Percentiles rank a stretch among this genome's conserved stretches.
Conservation (phyloP, 2,113 vertebrate genomes). For the Rhipidura dahli region DNA sequence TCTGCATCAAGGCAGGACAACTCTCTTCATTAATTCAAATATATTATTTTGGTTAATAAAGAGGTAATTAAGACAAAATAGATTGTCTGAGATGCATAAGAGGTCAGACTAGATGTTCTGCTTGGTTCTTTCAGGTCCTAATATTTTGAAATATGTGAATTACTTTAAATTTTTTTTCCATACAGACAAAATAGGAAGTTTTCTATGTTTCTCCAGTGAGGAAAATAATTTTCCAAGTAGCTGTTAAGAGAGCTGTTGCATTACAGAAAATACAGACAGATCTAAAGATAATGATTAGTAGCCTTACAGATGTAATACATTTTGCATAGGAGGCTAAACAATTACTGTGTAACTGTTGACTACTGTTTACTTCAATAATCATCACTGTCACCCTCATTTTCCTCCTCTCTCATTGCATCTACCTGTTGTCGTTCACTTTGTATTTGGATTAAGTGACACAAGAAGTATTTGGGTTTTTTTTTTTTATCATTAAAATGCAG, state of each 20-base stretch:
- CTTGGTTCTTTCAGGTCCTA: not conserved
- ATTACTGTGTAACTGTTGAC: not conserved
- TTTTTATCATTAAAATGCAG: not conserved
- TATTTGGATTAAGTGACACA: not conserved
- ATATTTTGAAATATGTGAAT: not conserved
- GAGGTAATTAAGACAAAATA: not conserved
- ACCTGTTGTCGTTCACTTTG: not conserved
- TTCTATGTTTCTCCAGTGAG: not conserved
- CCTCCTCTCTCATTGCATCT: not conserved
- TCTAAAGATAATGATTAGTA: not conserved
- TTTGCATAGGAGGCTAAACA: not conserved
- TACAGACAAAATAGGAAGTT: not conserved
- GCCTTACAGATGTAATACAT: not conserved
- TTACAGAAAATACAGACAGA: not conserved
- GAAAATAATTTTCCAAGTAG: not conserved
- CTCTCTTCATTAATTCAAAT: not conserved
- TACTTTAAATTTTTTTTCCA: not conserved
- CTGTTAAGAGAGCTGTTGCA: not conserved
- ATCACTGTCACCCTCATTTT: not conserved
- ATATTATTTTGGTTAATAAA: not conserved
- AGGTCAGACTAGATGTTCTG: not conserved
- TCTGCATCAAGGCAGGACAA: not conserved
- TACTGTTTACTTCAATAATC: not conserved
- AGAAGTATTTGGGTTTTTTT: not conserved
- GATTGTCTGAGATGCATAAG: not conserved